phyloP scores from a whole-genome alignment of 2,113 vertebrate species.

The Cyprinodon variegatus region DNA sequence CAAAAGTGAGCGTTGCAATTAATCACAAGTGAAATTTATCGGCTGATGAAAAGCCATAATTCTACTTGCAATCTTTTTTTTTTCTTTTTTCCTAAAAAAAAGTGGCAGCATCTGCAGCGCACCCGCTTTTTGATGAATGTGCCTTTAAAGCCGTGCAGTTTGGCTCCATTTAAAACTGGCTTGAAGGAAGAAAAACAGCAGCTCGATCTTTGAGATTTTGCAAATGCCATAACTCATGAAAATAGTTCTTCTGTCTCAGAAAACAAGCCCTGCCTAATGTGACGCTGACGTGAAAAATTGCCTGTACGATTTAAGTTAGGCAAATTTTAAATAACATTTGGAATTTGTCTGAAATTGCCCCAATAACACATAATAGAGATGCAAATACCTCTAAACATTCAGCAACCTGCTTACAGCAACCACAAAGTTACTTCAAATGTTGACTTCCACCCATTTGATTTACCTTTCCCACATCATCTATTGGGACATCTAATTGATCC shows the following conservation, averaged over 20 bases:
- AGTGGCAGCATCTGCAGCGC: slow-evolving; percentile 84
- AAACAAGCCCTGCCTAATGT: slow-evolving; percentile 75
- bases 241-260: slow-evolving; percentile 77
- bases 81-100: slow-evolving; percentile 54
- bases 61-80: slow-evolving; percentile 79
- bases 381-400: slow-evolving; percentile 17
- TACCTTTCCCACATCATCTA: slow-evolving; percentile 55
- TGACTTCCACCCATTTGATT: slow-evolving; percentile 16
- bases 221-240: slow-evolving; percentile 83
- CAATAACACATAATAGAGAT: slow-evolving; percentile 2
- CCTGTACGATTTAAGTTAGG: slow-evolving; percentile 47
- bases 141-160: slow-evolving; percentile 83
- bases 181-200: slow-evolving; percentile 81
- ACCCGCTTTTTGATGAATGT: slow-evolving; percentile 83
- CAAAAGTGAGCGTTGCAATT: slow-evolving; percentile 88
- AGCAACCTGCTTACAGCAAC: slow-evolving; percentile 17
- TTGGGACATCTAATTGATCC: slow-evolving; percentile 75
- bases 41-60: slow-evolving; percentile 87
- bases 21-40: slow-evolving; percentile 89
- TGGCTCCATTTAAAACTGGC: slow-evolving; percentile 83
- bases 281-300: slow-evolving; percentile 64
- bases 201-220: slow-evolving; percentile 77
- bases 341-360: slow-evolving; percentile 32
- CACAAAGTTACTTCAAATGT: slow-evolving; percentile 13
- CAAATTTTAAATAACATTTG: slow-evolving; percentile 46